Evolutionary conservation across 1,140 invertebrate species (phyloP), one percentile per base, ranked within the genome.

Genomic region (Steinernema feltiae): DNA sequence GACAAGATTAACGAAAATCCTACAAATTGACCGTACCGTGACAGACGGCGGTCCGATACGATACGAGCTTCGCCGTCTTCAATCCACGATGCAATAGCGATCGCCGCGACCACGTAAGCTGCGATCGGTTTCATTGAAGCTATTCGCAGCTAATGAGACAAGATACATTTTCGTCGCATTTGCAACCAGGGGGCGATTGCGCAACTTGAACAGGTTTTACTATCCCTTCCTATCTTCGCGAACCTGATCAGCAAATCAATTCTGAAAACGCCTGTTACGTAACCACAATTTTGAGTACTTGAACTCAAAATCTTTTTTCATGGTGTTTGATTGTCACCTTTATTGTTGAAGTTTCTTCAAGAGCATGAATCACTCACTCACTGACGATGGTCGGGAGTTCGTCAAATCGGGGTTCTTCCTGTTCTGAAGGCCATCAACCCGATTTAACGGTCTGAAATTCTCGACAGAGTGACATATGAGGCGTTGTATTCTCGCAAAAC

Each of bases 381-480:
- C n/a, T n/a, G n/a, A n/a, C 7, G 35, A 18, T 41, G 35, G 18
- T 41, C 53, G 53, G 24, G 53, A 63, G 24, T 63, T 63, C 53
- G 53, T 7, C 53, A 3, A 63, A 63, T 27, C 24, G 53, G 15
- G 53, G 53, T 27, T 63, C 53, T 27, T n/a, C n/a, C n/a, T 27
- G 53, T 63, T 63, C 35, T 27, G 53, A 27, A 63, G 53, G 53
- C 53, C 53, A 63, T 63, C 53, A 63, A 63, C 53, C 53, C 53
- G 53, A 63, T 63, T 63, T 63, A 63, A 63, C 53, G 53, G 53
- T 63, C 53, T 63, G 2, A 3, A 63, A 3, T 63, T 63, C 24
- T 63, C 53, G 53, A 63, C 7, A 63, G 24, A 7, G 53, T 15
- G 53, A 63, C 53, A 63, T 27, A 63, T 63, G 15, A 15, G 24